Evolutionary conservation across 2,797 vertebrate genomes (phyloP), one percentile per base, ranked within the genome.

Genomic region (Manis pentadactyla): DNA sequence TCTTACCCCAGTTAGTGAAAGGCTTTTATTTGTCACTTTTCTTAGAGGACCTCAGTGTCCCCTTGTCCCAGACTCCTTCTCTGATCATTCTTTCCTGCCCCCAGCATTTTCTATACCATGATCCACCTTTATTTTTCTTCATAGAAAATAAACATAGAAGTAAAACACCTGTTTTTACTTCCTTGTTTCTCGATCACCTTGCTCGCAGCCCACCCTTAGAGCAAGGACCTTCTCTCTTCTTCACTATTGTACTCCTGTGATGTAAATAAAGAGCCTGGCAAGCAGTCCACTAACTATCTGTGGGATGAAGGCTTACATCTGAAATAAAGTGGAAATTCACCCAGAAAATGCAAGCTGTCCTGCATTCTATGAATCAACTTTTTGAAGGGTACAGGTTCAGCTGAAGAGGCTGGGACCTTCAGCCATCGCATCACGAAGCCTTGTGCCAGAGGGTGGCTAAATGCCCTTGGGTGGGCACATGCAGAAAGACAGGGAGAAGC

Each of bases 391-490:
- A 23, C 1, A 64, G 39, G 21, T 34, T 83, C 18, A 1, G 4
- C 0, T 27, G 59, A 15, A 29, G 14, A 68, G 9, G 4, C 19
- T 7, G 8, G 10, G 53, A 7, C 5, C 19, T 2, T 15, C 0
- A 0, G 11, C 29, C 11, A 0, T 23, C 6, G 2, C 0, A 1
- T 23, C 74, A 46, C 4, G 0, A 0, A 63, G 51, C 49, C 18
- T 0, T 19, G 2, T 5, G n/a, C 21, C 7, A 17, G 0, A 13
- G 39, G 39, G 8, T 10, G 6, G 13, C 18, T 9, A 0, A 49
- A 31, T 17, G n/a, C 23, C 55, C 5, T 27, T 0, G 34, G 0
- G 3, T 1, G 10, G 27, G 2, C 10, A 0, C 0, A 2, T 3
- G 51, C 11, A 4, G 63, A 46, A 69, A 29, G 21, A 12, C 63